Evolutionary conservation across 2,888 invertebrate genomes (phyloP), one percentile per base, ranked within the genome.

Genomic region (Cataglyphis rosenhaueri): DNA sequence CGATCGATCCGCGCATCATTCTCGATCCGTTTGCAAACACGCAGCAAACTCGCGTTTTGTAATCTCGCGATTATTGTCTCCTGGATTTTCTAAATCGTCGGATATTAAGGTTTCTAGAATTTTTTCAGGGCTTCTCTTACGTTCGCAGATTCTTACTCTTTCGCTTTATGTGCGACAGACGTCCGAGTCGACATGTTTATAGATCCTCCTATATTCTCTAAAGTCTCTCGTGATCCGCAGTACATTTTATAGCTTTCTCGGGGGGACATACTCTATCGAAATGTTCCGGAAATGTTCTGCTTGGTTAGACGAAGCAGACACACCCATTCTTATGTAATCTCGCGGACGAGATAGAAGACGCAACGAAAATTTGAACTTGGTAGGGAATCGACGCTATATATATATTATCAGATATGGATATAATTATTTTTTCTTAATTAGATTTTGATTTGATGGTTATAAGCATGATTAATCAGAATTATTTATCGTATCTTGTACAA

Each of bases 381-480:
- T 55, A 48, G 18, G 6, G 68, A 9, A 41, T 44, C 15, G 18
- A 25, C 12, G 21, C 32, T 68, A 68, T 68, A 68, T 48, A 18
- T 78, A 38, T 38, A 38, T 10, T 38, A 10, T 52, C 18, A 21
- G 57, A 57, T 41, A 68, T 29, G 57, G n/a, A 3, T 32, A 41
- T 32, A 44, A 59, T 78, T 57, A 65, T 55, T 74, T 65, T 48
- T 66, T 48, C 59, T 12, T 76, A 76, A 82, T 82, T 82, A 82
- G 35, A 82, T 82, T 59, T 59, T 59, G 48, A 82, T 65, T 57
- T 25, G 65, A 41, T 25, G 18, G 4, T 82, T 76, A 76, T 57
- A 76, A 57, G 25, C 15, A 12, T 41, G 76, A 82, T 57, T 65
- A 76, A 76, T 82, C 4, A 6, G 35, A 35, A 35, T 8, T 52